Conservation (phyloP, 2,797 vertebrate genomes). For the Micrastur ruficollis region DNA sequence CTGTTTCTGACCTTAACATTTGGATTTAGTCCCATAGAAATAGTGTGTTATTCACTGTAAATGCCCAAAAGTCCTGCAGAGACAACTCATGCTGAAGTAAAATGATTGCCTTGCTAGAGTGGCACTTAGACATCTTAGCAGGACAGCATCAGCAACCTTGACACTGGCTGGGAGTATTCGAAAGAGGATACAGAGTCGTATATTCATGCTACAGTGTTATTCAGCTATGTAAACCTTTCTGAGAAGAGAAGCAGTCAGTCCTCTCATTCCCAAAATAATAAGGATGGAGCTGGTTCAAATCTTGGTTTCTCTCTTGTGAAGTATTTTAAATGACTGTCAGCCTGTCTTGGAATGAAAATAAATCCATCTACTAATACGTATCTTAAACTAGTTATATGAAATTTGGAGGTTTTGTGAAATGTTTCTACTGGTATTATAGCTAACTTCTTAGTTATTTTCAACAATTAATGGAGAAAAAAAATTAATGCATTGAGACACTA, state of each 20-base stretch:
- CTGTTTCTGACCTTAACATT: background rate
- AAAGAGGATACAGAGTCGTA: background rate
- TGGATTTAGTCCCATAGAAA: background rate
- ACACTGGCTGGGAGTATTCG: background rate
- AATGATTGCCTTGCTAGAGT: background rate
- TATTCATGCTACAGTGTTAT: background rate
- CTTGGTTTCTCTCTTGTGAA: background rate
- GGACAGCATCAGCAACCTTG: background rate
- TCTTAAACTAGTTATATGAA: background rate
- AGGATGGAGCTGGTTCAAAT: background rate
- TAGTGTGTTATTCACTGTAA: background rate
- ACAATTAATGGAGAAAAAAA: too few species aligned
- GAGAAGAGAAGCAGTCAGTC: background rate
- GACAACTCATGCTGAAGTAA: background rate
- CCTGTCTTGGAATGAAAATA: background rate
- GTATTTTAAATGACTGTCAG: background rate
- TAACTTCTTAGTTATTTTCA: background rate
- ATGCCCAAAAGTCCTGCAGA: background rate
- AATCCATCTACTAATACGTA: background rate
- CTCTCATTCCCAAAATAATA: background rate
- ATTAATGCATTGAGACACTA: background rate
- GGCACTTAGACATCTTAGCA: background rate
- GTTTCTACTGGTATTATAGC: accelerated
- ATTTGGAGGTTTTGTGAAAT: background rate
- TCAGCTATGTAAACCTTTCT: background rate